Conservation (phyloP, 2,113 vertebrate species). For the Aleadryas rufinucha region DNA sequence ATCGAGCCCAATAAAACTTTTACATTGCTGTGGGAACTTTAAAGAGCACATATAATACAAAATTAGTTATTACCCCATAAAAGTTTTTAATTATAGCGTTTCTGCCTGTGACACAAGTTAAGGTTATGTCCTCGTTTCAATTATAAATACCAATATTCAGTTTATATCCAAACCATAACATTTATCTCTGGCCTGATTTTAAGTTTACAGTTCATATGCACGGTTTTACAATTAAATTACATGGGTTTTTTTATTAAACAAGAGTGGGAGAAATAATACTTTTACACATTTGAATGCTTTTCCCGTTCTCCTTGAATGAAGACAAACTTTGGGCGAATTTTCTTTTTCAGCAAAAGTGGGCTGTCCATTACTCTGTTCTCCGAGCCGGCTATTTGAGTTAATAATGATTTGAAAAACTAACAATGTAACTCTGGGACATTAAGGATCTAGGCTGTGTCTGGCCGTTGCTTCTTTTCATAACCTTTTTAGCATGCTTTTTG, state of each 20-base stretch:
- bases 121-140: constrained; percentile 64
- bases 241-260: not conserved
- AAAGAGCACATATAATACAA: constrained; percentile 55
- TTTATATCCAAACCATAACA: constrained; percentile 27
- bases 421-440: not conserved
- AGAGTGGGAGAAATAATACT: not conserved
- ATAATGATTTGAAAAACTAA: not conserved
- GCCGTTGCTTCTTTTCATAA: not conserved
- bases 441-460: not conserved
- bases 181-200: constrained; percentile 16
- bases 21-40: constrained; percentile 61
- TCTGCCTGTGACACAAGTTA: constrained; percentile 41
- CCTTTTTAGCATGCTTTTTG: not conserved
- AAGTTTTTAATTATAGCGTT: constrained; percentile 72
- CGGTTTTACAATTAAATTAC: not conserved
- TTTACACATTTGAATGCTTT: not conserved
- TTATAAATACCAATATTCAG: constrained; percentile 58
- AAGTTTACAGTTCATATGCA: not conserved
- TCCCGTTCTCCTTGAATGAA: not conserved
- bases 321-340: not conserved
- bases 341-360: not conserved
- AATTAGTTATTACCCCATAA: constrained; percentile 69
- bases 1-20: constrained; percentile 65
- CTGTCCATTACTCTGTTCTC: not conserved
- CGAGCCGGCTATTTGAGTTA: not conserved